Evolutionary conservation across 1,140 invertebrate genomes (phyloP).

Genomic region (Propsilocerus akamusi): DNA sequence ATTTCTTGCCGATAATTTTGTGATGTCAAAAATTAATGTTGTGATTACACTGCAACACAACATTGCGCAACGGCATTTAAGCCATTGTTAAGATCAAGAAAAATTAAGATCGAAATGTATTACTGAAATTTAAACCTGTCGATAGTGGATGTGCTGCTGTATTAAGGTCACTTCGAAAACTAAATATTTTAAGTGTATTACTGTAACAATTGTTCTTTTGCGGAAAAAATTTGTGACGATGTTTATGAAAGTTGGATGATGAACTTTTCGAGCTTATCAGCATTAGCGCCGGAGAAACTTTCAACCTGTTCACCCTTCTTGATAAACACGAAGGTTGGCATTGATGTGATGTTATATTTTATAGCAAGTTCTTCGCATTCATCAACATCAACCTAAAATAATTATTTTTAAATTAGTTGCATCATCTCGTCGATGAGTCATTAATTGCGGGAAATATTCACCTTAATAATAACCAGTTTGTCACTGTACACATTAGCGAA

Average conservation of each 20-base stretch:
- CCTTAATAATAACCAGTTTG: slow-evolving; percentile 34
- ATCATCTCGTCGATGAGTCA: slow-evolving; percentile 6
- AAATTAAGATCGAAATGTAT: no score
- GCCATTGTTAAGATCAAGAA: no score
- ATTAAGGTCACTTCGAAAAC: no score
- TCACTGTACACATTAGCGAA: slow-evolving; percentile 32
- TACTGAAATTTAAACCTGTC: no score
- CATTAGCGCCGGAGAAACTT: slow-evolving; percentile 63
- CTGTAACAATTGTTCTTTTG: background rate
- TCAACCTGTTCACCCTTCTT: slow-evolving; percentile 53
- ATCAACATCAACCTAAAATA: slow-evolving; percentile 75
- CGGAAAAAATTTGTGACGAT: background rate
- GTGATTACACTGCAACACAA: no score
- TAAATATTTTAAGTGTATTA: no score
- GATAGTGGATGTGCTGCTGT: no score
- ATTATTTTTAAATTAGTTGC: background rate
- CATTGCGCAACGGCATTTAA: no score
- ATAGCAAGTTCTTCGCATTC: slow-evolving; percentile 65
- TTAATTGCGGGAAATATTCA: slow-evolving; percentile 13
- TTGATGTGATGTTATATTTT: slow-evolving; percentile 64
- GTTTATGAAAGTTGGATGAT: slow-evolving; percentile 38
- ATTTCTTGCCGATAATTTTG: no score
- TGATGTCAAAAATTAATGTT: no score
- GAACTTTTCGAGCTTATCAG: slow-evolving; percentile 43
- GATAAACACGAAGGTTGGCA: slow-evolving; percentile 88